Conservation (phyloP, 2,888 invertebrate genomes). For the Emmelina monodactyla region DNA sequence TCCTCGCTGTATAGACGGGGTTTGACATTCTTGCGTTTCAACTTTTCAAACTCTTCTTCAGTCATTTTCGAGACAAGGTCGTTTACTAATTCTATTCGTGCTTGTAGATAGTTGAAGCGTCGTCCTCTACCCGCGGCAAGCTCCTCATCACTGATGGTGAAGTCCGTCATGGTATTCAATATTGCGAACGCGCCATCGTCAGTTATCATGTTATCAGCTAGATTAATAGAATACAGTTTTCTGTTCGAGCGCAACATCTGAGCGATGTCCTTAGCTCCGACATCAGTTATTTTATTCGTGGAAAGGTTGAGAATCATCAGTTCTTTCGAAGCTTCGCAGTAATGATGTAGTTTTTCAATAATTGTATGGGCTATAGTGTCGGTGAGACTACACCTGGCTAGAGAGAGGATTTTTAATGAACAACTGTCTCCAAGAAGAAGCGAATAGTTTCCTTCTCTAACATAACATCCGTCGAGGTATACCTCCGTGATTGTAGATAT, state of each 20-base stretch:
- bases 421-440: constrained; percentile 17
- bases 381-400: constrained; percentile 22
- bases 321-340: constrained; percentile 18
- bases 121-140: constrained; percentile 13
- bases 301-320: constrained; percentile 21
- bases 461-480: constrained; percentile 19
- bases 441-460: constrained; percentile 20
- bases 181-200: constrained; percentile 25
- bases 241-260: constrained; percentile 20
- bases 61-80: too few species aligned
- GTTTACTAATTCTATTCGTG: too few species aligned
- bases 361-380: constrained; percentile 19
- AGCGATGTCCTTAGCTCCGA: constrained; percentile 19
- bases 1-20: too few species aligned
- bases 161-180: constrained; percentile 27
- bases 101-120: too few species aligned
- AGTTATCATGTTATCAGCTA: constrained; percentile 21
- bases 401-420: constrained; percentile 19
- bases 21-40: too few species aligned
- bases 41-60: too few species aligned
- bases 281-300: constrained; percentile 22
- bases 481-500: constrained; percentile 21
- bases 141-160: constrained; percentile 27
- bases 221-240: constrained; percentile 21
- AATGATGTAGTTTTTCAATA: constrained; percentile 15